Evolutionary conservation across 2,888 invertebrate species (phyloP), one percentile per base, ranked within the genome.

Genomic region (Physocephala rufipes): DNA sequence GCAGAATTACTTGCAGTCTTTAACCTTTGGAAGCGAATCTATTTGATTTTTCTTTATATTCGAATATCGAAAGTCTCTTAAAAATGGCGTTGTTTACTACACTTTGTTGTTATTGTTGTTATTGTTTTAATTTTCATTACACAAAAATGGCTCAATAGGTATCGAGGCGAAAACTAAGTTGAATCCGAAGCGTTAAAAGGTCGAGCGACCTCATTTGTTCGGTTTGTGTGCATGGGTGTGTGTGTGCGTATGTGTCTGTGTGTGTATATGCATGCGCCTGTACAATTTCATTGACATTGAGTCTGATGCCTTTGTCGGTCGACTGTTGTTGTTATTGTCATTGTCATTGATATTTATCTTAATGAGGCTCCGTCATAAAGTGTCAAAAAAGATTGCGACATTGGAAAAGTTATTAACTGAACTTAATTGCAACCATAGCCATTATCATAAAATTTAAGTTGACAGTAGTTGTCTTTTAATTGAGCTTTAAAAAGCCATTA

Each of bases 401-500:
- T 16, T 15, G 21, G 43, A 62, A 43, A 68, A 68, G 61, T 51
- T 68, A 51, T 68, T 49, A 61, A 53, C n/a, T 58, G 28, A 59
- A 19, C 26, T 61, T 68, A 62, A 68, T 51, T 45, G 51, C 62
- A 62, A 24, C 61, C 19, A 55, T 28, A 26, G 58, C 55, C 49
- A 62, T 51, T 51, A 36, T 19, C 68, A 45, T 68, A 30, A 68
- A 68, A 62, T 30, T 30, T 51, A 28, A 47, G 58, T 59, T 67
- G 67, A 43, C 43, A 13, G 43, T 21, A 67, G 67, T 68, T 62
- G 62, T 43, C 68, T 62, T 62, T 67, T 68, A 62, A 68, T 62
- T 68, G 61, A 51, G 43, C 30, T 49, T 49, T 68, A 62, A 68
- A 68, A 68, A 28, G 47, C 26, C 45, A 58, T 28, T 26, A 58